Base-by-base conservation (phyloP, 92 coral and sea anemone genomes). In the Desmophyllum pertusum region DNA sequence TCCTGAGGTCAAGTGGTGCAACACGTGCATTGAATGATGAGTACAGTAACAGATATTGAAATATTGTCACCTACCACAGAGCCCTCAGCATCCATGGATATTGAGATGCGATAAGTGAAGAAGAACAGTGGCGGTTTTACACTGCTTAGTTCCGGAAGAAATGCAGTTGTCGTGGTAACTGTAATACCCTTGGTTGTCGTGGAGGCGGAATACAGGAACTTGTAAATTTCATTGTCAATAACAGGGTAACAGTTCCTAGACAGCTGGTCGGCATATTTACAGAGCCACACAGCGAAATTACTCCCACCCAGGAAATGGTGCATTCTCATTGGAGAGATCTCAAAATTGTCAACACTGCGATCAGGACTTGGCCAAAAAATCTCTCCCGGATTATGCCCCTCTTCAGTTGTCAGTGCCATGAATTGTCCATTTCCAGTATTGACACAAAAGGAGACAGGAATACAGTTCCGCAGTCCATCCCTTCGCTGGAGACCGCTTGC, bases 281-380 rank as follows among this genome's bases (percentile, higher is more conserved):
- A 79, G 36, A 97, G 77, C 99, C 99, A 97, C 35, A 79, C 90
- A 19, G 95, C 83, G 84, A 90, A 97, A 30, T 79, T 86, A 35
- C 62, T 68, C 31, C 98, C 98, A 86, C 94, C 89, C 27, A 89
- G 83, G 72, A 97, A 97, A 83, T 90, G 88, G 83, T 97, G 93
- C 94, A 94, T 87, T 90, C 90, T 87, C 40, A 87, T 75, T 66
- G 88, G 81, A 39, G 80, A 62, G 2, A 87, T 57, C 17, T 94
- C 94, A 62, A 80, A 76, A 83, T 81, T 93, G 74, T 87, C 92
- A 52, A 64, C 63, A 36, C 86, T 87, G 46, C 94, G 92, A 66
- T 91, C 95, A 29, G 97, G 90, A 67, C 93, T 92, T 35, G 99
- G 99, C 98, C 98, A 97, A 71, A 97, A 97, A 5, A 97, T 84